These are phyloP conservation scores for Rutilus rutilus DNA, from an alignment of 2,113 vertebrate genomes.

Conservation along the genomic window DNA sequence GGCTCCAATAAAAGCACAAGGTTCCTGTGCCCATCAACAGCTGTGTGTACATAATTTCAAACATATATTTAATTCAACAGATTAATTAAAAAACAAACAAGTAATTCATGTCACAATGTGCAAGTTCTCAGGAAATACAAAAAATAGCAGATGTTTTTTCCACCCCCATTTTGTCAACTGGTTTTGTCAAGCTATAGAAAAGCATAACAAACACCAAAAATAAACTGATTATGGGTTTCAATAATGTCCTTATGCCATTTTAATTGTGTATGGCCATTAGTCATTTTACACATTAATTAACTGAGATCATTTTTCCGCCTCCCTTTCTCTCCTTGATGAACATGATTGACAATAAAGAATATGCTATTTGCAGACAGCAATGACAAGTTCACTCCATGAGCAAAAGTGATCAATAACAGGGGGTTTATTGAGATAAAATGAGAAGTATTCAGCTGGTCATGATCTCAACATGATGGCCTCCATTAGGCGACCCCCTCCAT, in stretches of 20 bases:
- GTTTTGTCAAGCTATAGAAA: not conserved
- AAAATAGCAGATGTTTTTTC: not conserved
- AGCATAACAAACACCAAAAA: not conserved
- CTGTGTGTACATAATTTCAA: not conserved
- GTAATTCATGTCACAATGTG: not conserved
- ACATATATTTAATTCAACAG: not conserved
- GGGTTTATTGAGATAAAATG: not conserved
- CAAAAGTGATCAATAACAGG: not conserved
- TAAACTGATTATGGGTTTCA: conserved; percentile 14
- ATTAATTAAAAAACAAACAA: not conserved
- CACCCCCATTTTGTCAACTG: not conserved
- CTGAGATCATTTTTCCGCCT: not conserved
- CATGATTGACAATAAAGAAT: conserved; percentile 2
- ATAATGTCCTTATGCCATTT: not conserved
- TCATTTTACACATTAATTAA: conserved; percentile 18
- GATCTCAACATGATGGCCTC: not conserved
- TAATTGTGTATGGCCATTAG: not conserved
- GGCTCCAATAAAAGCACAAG: not conserved
- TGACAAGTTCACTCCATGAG: not conserved
- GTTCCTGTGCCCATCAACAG: not conserved
- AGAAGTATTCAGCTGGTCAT: conserved; percentile 1
- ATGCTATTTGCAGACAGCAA: not conserved
- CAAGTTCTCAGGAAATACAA: not conserved
- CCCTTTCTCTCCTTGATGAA: not conserved
- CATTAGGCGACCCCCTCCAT: not conserved